Percentiles rank a stretch among this genome's conserved stretches.
Evolutionary conservation across 37 sponge, comb jelly and placozoan genomes (phyloP).

Genomic region (Hormiphora californensis): DNA sequence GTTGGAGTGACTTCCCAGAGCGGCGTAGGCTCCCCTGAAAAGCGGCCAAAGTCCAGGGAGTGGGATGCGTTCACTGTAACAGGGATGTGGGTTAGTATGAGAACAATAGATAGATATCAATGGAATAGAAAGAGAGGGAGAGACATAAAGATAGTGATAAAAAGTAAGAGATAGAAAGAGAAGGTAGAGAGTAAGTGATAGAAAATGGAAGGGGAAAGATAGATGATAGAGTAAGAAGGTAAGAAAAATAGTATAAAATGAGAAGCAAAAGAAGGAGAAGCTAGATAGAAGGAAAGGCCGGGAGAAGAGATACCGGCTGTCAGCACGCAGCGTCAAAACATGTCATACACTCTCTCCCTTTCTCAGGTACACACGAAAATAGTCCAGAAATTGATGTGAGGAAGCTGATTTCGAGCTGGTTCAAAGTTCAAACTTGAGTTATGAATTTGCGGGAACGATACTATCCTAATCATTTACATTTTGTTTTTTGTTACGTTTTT

Average conservation of each 20-base stretch:
- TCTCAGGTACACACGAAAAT: too few species aligned
- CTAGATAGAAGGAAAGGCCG: not conserved
- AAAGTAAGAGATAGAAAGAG: not conserved
- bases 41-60: constrained; percentile 5
- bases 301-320: not conserved
- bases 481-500: too few species aligned
- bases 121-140: not conserved
- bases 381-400: too few species aligned
- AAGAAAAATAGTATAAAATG: not conserved
- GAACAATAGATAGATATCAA: not conserved
- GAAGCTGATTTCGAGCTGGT: too few species aligned
- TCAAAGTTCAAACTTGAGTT: too few species aligned
- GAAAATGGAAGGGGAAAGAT: not conserved
- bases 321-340: too few species aligned
- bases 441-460: too few species aligned
- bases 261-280: not conserved
- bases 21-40: constrained; percentile 31
- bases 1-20: constrained; percentile 52
- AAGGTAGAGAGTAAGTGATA: not conserved
- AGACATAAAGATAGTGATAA: not conserved
- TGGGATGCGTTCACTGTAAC: constrained; percentile 36
- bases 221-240: too few species aligned
- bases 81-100: not conserved
- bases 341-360: too few species aligned
- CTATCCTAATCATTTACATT: too few species aligned